Conservation (phyloP, 1,140 invertebrate genomes). For the Campoletis sonorensis region DNA sequence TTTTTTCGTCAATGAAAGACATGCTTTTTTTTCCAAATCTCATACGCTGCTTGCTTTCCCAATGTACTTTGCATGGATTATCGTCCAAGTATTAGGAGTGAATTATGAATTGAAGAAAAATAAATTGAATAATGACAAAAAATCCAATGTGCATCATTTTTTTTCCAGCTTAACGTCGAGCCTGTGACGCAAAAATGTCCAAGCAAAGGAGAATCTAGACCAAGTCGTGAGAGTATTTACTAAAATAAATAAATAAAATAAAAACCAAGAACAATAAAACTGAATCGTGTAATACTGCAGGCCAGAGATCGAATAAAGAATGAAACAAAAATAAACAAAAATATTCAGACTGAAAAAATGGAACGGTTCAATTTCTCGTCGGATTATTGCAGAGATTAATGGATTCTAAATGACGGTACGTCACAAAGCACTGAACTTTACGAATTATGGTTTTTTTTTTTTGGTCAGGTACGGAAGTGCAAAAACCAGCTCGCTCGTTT, state of each 20-base stretch:
- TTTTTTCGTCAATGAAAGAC: constrained; percentile 32
- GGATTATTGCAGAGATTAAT: too few species aligned
- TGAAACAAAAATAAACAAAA: background rate
- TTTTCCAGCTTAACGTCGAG: too few species aligned
- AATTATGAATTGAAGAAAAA: constrained; percentile 4
- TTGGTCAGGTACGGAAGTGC: constrained; percentile 67
- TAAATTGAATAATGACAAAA: background rate
- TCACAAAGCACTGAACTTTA: constrained; percentile 58
- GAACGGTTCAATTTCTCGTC: background rate
- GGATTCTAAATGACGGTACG: background rate
- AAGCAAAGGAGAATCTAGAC: too few species aligned
- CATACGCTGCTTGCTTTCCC: constrained; percentile 46
- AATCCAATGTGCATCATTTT: too few species aligned
- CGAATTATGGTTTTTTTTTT: constrained; percentile 30
- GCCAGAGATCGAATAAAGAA: background rate
- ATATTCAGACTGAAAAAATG: background rate
- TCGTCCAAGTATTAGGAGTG: background rate
- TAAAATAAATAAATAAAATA: constrained; percentile 6
- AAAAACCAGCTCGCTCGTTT: constrained; percentile 43
- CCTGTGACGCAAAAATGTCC: too few species aligned
- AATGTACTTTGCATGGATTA: constrained; percentile 45
- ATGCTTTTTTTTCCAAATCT: constrained; percentile 25
- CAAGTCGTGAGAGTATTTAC: background rate
- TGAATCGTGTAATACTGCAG: constrained; percentile 49
- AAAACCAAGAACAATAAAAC: background rate